Evolutionary conservation across 1,140 invertebrate genomes (phyloP).

Genomic region (Ganaspis sp.): DNA sequence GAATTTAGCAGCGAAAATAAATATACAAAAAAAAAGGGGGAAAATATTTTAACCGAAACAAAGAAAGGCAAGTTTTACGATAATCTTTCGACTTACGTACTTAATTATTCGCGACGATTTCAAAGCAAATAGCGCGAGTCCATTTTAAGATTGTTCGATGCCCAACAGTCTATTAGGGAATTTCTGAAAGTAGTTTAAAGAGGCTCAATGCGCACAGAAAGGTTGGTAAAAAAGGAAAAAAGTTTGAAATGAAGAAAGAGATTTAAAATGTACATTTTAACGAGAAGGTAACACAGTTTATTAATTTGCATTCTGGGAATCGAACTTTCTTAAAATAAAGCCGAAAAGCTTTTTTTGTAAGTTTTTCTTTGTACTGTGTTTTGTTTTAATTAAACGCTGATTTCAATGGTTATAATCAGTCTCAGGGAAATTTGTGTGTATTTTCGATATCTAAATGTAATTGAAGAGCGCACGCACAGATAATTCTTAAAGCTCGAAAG

Average conservation of each 20-base stretch:
- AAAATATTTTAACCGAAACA: constrained; percentile 3
- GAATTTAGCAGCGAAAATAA: constrained; percentile 22
- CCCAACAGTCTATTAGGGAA: too few species aligned
- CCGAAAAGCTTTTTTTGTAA: too few species aligned
- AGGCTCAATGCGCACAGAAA: too few species aligned
- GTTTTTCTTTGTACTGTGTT: constrained; percentile 5
- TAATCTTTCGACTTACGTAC: constrained; percentile 43
- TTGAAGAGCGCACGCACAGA: constrained; percentile 7
- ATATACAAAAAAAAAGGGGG: constrained; percentile 1
- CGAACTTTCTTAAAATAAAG: too few species aligned
- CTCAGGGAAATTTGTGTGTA: constrained; percentile 74
- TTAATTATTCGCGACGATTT: constrained; percentile 18
- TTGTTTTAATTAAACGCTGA: constrained; percentile 48
- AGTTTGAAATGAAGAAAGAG: too few species aligned
- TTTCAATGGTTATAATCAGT: constrained; percentile 72
- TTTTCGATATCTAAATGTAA: constrained; percentile 60
- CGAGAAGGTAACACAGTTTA: too few species aligned
- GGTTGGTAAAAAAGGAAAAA: too few species aligned
- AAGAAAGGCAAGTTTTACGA: background rate
- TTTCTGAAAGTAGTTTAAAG: too few species aligned
- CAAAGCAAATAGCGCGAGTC: too few species aligned
- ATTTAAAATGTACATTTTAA: too few species aligned
- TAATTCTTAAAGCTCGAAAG: background rate
- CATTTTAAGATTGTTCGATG: background rate
- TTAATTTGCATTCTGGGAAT: too few species aligned